Conservation (phyloP, 1,140 invertebrate genomes). For the Paralvinella palmiformis region DNA sequence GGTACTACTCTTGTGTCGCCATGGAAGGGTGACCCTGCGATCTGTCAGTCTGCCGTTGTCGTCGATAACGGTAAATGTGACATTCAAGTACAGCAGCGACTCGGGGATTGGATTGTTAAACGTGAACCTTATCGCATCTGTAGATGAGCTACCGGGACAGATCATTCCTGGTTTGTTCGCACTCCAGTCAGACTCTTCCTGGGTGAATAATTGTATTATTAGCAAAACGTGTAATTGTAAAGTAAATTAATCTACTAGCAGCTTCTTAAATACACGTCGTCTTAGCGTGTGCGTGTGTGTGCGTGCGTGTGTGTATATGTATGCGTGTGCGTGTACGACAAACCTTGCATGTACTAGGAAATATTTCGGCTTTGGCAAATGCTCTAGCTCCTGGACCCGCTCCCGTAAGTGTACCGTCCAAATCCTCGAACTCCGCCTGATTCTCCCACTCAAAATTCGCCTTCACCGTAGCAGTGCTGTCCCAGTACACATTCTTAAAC, state of each 20-base stretch:
- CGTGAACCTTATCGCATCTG: not conserved
- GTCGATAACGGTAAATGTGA: too few species aligned
- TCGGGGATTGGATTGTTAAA: not conserved
- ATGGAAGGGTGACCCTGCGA: too few species aligned
- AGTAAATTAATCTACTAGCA: too few species aligned
- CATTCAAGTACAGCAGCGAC: not conserved
- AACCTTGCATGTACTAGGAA: not conserved
- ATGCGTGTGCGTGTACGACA: too few species aligned
- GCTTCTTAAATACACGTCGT: too few species aligned
- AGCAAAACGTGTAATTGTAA: too few species aligned
- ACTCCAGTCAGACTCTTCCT: not conserved
- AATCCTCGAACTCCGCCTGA: constrained; percentile 4
- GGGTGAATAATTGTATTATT: too few species aligned
- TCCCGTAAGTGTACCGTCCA: constrained; percentile 7
- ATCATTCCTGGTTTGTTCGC: not conserved
- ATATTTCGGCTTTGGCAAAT: not conserved
- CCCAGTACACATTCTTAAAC: not conserved
- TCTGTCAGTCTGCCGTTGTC: too few species aligned
- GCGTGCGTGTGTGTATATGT: too few species aligned
- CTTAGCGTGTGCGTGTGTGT: too few species aligned
- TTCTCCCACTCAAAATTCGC: constrained; percentile 2
- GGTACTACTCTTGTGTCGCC: too few species aligned
- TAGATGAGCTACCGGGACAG: not conserved
- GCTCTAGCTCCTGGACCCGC: not conserved
- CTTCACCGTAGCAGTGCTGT: not conserved